Evolutionary conservation across 2,113 vertebrate genomes (phyloP), one percentile per base, ranked within the genome.

Genomic region (Raja brachyura): DNA sequence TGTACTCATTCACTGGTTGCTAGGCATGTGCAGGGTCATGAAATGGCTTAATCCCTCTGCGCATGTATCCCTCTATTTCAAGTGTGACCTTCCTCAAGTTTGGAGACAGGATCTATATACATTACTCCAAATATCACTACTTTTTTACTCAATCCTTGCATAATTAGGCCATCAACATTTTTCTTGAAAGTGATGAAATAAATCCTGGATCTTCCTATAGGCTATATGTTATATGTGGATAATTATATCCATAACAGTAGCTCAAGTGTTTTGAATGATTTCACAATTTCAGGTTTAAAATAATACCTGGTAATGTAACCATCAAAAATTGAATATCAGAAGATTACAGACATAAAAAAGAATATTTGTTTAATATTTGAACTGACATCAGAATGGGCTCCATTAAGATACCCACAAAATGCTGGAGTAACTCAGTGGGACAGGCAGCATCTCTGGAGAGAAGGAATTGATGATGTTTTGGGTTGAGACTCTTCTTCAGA

Each of bases 281-380:
- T 85, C 25, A 56, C 22, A 85, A 85, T 59, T 59, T 85, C 22
- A 59, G 20, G 25, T 59, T 61, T 85, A 59, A 85, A 61, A 14
- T 83, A 3, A 83, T 22, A 83, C 6, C 54, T 83, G 78, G 25
- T 11, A 0, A 13, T 85, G 25, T 85, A 54, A 59, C 10, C 59
- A 85, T 85, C 9, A 59, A 59, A 85, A 85, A 85, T 85, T 25
- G 81, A 85, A 85, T 20, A 79, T 77, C 31, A 9, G n/a, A 83
- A 83, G 79, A 8, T 7, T 56, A 14, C 25, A 86, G 25, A n/a
- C 81, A 9, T n/a, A 85, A 85, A 85, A 59, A 85, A n/a, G 25
- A 59, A 85, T 63, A 28, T 16, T 28, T 63, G 56, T 63, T 86
- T 86, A 86, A 86, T 86, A 86, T 63, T 86, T 86, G 83, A 31